A percentile compares a stretch with the other conserved stretches of the same genome.
Conservation (phyloP, 2,113 vertebrate species). For the Sus scrofa region T2T-Sscrofa CM000819.6:99989001-99989500, state of each 20-base stretch:
- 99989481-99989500: neutral
- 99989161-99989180: neutral
- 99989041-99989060: constrained; percentile 31
- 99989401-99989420: constrained; percentile 60
- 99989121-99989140: neutral
- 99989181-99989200: constrained; percentile 8
- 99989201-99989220: neutral
- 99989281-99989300: neutral
- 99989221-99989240: neutral
- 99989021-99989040: neutral
- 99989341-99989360: neutral
- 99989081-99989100: neutral
- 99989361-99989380: neutral
- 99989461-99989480: constrained; percentile 5
- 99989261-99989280: neutral
- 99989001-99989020: constrained; percentile 54
- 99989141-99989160: constrained; percentile 20
- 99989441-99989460: constrained; percentile 26
- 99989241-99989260: constrained; percentile 16
- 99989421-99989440: constrained; percentile 2
- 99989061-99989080: constrained; percentile 24
- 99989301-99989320: neutral
- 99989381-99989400: neutral
- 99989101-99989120: neutral
- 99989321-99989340: constrained; percentile 12